Conservation (phyloP, 2,797 vertebrate genomes). For the Characodon lateralis region DNA sequence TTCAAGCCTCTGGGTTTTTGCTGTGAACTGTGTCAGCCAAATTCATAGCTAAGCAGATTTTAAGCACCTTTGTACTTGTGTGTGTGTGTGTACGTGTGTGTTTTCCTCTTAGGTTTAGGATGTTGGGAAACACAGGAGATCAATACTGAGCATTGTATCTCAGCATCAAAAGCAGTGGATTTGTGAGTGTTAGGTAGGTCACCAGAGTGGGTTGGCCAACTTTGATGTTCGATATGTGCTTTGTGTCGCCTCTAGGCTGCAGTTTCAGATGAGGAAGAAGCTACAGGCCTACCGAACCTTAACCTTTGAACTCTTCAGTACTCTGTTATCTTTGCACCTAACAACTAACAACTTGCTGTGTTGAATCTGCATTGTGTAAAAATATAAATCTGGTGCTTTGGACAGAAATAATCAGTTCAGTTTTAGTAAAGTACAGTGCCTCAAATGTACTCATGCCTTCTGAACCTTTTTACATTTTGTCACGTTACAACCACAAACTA, state of each 20-base stretch:
- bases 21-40: conserved; percentile 16
- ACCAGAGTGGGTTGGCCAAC: conserved; percentile 25
- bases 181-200: conserved; percentile 33
- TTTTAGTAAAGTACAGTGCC: neutral
- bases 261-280: conserved; percentile 64
- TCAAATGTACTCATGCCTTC: neutral
- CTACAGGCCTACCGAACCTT: conserved; percentile 51
- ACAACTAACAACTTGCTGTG: conserved; percentile 24
- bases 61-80: neutral
- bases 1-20: conserved; percentile 3
- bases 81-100: neutral
- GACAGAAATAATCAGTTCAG: conserved; percentile 3
- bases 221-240: conserved; percentile 48
- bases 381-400: conserved; percentile 4
- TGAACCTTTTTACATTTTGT: neutral
- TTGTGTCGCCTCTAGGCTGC: conserved; percentile 56
- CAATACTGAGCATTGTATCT: conserved; percentile 5
- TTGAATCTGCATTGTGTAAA: conserved; percentile 21
- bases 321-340: conserved; percentile 57
- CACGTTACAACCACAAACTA: too few relatives aligned
- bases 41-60: conserved; percentile 10
- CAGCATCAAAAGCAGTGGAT: conserved; percentile 6
- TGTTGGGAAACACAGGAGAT: conserved; percentile 14
- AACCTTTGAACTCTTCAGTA: conserved; percentile 51
- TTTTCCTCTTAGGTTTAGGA: conserved; percentile 14